A percentile compares a stretch with the other conserved stretches of the same genome.
These are phyloP conservation scores for Parnassius mnemosyne DNA, from an alignment of 2,888 invertebrate genomes.

Conservation along the genomic window DNA sequence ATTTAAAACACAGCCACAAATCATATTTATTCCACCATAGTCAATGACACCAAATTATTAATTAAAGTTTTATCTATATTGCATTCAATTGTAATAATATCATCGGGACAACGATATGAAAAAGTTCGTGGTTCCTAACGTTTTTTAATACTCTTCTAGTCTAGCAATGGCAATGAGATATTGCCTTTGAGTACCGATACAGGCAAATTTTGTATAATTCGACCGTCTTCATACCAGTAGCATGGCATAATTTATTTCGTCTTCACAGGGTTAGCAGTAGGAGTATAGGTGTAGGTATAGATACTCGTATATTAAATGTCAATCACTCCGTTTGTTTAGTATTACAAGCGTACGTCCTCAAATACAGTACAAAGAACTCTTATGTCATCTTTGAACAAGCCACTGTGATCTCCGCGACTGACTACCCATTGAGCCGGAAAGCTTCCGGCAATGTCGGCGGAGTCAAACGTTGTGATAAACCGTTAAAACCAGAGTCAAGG, in stretches of 20 bases:
- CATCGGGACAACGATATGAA: slow-evolving; percentile 53
- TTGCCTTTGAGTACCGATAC: slow-evolving; percentile 72
- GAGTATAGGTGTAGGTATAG: neutral
- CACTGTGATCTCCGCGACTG: neutral
- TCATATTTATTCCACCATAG: too few relatives aligned
- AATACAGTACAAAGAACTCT: neutral
- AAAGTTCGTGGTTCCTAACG: slow-evolving; percentile 63
- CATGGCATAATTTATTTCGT: slow-evolving; percentile 71
- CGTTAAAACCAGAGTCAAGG: neutral
- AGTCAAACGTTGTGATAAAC: neutral
- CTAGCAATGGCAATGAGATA: slow-evolving; percentile 56
- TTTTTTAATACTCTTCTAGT: slow-evolving; percentile 66
- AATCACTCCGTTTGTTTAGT: too few relatives aligned
- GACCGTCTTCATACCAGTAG: slow-evolving; percentile 72
- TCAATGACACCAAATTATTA: too few relatives aligned
- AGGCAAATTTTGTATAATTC: slow-evolving; percentile 66
- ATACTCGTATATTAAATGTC: too few relatives aligned
- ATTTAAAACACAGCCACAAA: too few relatives aligned
- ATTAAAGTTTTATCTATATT: slow-evolving; percentile 33
- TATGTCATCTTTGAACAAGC: neutral
- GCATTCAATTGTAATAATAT: slow-evolving; percentile 56
- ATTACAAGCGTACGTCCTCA: neutral
- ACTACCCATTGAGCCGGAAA: slow-evolving; percentile 3
- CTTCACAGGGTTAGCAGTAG: slow-evolving; percentile 32
- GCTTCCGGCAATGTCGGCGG: neutral